Evolutionary conservation across 64 coral and sea anemone genomes (phyloP), one percentile per base, ranked within the genome.

Genomic region (Montipora efflorescens): DNA sequence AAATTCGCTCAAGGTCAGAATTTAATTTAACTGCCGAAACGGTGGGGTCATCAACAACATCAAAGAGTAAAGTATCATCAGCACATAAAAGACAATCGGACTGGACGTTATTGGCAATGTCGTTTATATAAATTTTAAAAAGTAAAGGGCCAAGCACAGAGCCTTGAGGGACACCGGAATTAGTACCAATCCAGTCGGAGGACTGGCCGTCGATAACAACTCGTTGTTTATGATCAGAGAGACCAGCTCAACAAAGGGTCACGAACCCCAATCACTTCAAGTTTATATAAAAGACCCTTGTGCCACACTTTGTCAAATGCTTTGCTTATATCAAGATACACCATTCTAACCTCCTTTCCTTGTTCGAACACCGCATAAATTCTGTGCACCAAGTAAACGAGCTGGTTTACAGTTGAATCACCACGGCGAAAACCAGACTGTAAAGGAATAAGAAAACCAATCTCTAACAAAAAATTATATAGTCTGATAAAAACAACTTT

Each of bases 121-220:
- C 75, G 64, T 90, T 90, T 13, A 90, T 90, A 79, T 79, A 90
- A 79, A 90, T 90, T 66, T 66, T 67, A 44, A 90, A 90, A 45
- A 90, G 59, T 59, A 90, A 79, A 7, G 76, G 88, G 28, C 88
- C 88, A 19, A 90, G 75, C 74, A 90, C 75, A 36, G 88, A 79
- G 15, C 87, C 87, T 74, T 89, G 87, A 5, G 87, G 87, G 18
- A 76, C 73, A 75, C 47, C 68, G 57, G 68, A 71, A 13, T 48
- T 57, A 48, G 77, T 77, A 25, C 51, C 58, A 21, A 45, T 22
- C 74, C 87, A 89, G n/a, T 23, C 1, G 1, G 73, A 89, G 7
- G n/a, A 19, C 53, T 90, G 74, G 1, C 88, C 88, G 2, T 90
- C 88, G 36, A 90, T 79, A 79, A 79, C 59, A 44, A 90, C 88